phyloP scores from a whole-genome alignment of 1,140 invertebrate species.

The Drosophila pruinosa region DNA sequence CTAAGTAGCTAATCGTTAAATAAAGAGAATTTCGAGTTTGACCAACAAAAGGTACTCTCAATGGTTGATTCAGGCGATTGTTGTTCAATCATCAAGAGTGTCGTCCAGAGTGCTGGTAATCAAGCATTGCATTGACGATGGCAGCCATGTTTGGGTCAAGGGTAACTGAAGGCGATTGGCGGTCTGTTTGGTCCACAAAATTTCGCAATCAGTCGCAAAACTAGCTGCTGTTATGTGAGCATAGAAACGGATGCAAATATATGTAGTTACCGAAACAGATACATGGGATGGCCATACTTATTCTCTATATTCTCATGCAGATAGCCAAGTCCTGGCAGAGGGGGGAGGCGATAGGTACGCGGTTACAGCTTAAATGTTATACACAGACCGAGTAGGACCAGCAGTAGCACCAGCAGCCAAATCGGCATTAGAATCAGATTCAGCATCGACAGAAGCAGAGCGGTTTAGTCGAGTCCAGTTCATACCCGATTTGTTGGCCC shows the following conservation, averaged over 20 bases:
- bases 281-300: conserved; percentile 17
- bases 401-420: background rate
- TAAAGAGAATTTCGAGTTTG: too few relatives aligned
- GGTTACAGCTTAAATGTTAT: conserved; percentile 80
- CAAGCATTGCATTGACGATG: conserved; percentile 24
- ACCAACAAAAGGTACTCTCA: background rate
- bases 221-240: conserved; percentile 24
- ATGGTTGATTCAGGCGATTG: background rate
- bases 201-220: conserved; percentile 59
- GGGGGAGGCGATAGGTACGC: conserved; percentile 6
- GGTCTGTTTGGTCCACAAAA: conserved; percentile 22
- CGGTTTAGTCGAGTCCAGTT: conserved; percentile 20
- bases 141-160: conserved; percentile 17
- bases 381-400: conserved; percentile 42
- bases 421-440: background rate
- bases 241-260: background rate
- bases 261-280: background rate
- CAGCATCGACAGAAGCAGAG: background rate
- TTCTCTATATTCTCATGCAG: background rate
- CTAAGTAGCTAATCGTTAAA: too few relatives aligned
- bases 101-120: conserved; percentile 42
- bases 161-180: background rate
- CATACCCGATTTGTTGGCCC: conserved; percentile 34
- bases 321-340: conserved; percentile 1
- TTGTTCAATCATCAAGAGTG: conserved; percentile 5